A percentile compares a stretch with the other conserved stretches of the same genome.
Conservation (phyloP, 2,113 vertebrate species). For the Pogona vitticeps region DNA sequence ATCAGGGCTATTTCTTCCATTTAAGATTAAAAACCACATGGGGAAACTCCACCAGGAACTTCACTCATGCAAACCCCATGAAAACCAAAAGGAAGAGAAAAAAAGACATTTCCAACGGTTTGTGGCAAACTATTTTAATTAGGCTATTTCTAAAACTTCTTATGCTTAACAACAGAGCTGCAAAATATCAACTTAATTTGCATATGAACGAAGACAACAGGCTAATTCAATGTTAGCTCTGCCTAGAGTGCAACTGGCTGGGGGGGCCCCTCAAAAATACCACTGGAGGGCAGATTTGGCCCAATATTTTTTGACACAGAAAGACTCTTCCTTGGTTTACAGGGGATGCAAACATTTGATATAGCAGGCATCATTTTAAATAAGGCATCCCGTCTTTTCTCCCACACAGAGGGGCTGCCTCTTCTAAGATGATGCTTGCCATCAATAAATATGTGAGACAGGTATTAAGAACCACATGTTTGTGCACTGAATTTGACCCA, state of each 20-base stretch:
- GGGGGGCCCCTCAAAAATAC: no score
- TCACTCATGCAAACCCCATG: not conserved
- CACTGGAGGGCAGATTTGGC: not conserved
- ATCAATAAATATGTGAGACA: not conserved
- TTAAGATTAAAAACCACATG: not conserved
- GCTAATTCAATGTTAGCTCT: not conserved
- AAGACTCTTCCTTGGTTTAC: not conserved
- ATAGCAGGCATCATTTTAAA: not conserved
- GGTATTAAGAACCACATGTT: not conserved
- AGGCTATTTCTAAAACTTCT: not conserved
- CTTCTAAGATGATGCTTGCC: not conserved
- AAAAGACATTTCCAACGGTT: not conserved
- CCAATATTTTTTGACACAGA: not conserved
- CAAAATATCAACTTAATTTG: not conserved
- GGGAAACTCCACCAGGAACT: not conserved
- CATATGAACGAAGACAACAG: not conserved
- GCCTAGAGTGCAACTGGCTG: no score
- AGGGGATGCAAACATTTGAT: not conserved
- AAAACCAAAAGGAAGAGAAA: not conserved
- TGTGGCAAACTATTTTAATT: not conserved
- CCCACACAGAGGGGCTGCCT: not conserved
- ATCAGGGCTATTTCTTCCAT: constrained; percentile 41
- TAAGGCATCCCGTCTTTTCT: not conserved
- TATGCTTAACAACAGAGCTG: no score
- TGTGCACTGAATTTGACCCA: not conserved